Conservation (phyloP, 2,113 vertebrate species). For the Seriola rivoliana region DNA sequence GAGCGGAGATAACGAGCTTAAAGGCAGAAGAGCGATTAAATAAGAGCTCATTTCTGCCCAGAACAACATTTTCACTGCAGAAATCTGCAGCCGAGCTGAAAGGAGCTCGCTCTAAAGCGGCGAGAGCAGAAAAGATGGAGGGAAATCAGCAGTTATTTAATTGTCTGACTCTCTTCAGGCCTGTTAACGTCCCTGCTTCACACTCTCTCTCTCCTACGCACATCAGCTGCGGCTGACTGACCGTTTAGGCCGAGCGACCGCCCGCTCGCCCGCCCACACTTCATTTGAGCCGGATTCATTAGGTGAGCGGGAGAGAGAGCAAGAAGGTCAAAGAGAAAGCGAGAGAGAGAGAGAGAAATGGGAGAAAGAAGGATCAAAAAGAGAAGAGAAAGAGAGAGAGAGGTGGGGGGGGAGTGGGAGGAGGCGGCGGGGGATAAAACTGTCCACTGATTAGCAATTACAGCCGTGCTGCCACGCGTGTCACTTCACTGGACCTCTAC, state of each 20-base stretch:
- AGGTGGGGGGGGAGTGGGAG: neutral
- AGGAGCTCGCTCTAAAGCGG: neutral
- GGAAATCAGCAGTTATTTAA: conserved; percentile 64
- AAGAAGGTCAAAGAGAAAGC: conserved; percentile 51
- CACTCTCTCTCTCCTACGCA: conserved; percentile 70
- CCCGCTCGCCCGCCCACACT: conserved; percentile 77
- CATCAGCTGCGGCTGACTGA: conserved; percentile 78
- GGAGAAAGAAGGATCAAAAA: conserved; percentile 8
- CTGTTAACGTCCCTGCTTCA: conserved; percentile 17
- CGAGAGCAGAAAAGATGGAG: conserved; percentile 6
- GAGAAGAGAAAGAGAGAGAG: conserved; percentile 8
- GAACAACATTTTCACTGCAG: conserved; percentile 32
- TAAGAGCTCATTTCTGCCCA: neutral
- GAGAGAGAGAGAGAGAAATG: conserved; percentile 28
- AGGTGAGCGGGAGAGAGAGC: conserved; percentile 63
- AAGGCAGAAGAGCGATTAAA: neutral
- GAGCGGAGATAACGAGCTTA: conserved; percentile 46
- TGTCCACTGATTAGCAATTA: conserved; percentile 87
- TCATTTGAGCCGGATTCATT: conserved; percentile 84
- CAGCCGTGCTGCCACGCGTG: conserved; percentile 78
- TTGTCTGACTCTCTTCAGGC: conserved; percentile 43
- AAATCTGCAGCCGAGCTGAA: neutral
- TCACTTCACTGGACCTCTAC: conserved; percentile 84
- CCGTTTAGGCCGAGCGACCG: conserved; percentile 69
- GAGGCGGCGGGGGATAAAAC: conserved; percentile 76